These are phyloP conservation scores for Pachyseris speciosa DNA, from an alignment of 64 coral and sea anemone genomes.

Conservation along the genomic window DNA sequence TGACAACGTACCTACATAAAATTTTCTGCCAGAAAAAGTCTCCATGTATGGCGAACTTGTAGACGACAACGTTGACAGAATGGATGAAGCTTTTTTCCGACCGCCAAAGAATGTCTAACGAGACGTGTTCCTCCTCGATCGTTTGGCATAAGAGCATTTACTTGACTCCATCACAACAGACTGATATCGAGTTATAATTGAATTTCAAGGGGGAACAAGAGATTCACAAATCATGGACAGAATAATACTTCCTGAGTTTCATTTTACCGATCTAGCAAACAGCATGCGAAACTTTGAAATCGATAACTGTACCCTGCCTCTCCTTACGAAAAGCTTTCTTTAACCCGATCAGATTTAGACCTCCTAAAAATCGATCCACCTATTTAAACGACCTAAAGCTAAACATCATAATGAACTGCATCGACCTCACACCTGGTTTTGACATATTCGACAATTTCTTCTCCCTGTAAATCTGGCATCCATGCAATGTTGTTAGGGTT, in stretches of 20 bases:
- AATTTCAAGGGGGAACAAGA: not conserved
- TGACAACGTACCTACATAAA: not conserved
- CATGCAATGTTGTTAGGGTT: constrained; percentile 28
- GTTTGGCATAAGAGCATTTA: not conserved
- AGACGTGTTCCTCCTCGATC: too few species aligned
- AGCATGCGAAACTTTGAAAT: not conserved
- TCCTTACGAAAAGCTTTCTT: not conserved
- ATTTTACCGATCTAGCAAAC: not conserved
- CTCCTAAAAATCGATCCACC: not conserved
- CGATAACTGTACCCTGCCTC: not conserved
- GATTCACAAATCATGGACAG: not conserved
- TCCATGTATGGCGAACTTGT: not conserved
- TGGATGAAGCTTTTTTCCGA: not conserved
- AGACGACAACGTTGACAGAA: not conserved
- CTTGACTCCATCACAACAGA: not conserved
- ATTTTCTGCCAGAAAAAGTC: not conserved
- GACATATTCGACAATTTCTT: constrained; percentile 22
- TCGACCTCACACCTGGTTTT: constrained; percentile 36
- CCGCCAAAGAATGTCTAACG: not conserved
- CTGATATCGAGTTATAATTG: not conserved
- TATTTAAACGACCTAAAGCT: not conserved
- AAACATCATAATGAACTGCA: not conserved
- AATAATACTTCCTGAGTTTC: not conserved
- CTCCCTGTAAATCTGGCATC: constrained; percentile 24
- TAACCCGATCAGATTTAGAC: not conserved